These are phyloP conservation scores for Himalopsyche japonica DNA, from an alignment of 2,888 invertebrate genomes.

Conservation along the genomic window DNA sequence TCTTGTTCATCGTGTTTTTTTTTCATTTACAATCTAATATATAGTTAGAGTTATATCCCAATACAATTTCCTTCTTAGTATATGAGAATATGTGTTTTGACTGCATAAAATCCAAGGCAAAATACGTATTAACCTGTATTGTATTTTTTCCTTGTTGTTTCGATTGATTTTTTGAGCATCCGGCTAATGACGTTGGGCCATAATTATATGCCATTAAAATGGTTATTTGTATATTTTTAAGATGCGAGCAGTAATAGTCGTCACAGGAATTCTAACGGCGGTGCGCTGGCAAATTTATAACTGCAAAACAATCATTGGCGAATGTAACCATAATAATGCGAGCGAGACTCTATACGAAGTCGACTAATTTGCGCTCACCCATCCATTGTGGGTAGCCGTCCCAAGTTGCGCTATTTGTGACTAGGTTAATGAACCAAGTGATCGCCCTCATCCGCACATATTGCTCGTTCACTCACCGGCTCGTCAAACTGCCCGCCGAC, in stretches of 20 bases:
- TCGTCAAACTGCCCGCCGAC: neutral
- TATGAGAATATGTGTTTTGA: too few relatives aligned
- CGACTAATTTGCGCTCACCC: neutral
- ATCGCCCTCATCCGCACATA: constrained; percentile 26
- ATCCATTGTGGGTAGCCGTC: neutral
- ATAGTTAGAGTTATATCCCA: too few relatives aligned
- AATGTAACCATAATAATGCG: neutral
- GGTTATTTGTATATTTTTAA: too few relatives aligned
- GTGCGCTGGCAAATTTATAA: neutral
- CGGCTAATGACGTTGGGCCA: too few relatives aligned
- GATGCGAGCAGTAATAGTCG: neutral
- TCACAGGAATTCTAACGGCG: neutral
- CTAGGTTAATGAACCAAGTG: constrained; percentile 41
- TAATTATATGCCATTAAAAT: too few relatives aligned
- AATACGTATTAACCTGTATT: too few relatives aligned
- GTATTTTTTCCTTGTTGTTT: too few relatives aligned
- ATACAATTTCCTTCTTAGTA: too few relatives aligned
- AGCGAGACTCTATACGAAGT: neutral
- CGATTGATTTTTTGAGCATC: too few relatives aligned
- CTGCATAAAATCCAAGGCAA: too few relatives aligned
- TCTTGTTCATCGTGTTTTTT: too few relatives aligned
- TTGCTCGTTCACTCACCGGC: neutral
- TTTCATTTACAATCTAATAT: too few relatives aligned
- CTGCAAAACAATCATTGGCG: neutral
- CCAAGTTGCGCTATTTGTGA: constrained; percentile 34